Base-by-base conservation (phyloP, 2,888 invertebrate species). In the Bombylius discolor region DNA sequence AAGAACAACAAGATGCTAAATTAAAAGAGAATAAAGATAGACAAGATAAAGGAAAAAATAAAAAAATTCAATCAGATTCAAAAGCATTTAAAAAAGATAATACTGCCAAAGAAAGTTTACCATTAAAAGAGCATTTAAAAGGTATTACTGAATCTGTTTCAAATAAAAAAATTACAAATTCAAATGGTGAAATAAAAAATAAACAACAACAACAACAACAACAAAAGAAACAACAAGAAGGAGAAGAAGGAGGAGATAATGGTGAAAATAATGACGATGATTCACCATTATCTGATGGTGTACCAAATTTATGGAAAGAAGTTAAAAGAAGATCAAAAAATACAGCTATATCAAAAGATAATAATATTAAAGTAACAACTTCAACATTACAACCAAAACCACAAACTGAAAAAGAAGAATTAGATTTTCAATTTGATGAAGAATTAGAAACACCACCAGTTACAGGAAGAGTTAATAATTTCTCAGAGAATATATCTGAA, bases 361-460 rank as follows among this genome's bases (percentile, higher is more conserved):
- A 68, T 66, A 51, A 47, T 23, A 7, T 7, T 14, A n/a, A n/a
- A 14, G 1, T 4, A 11, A 13, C 34, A 59, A 65, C 61, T 63
- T 67, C 47, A n/a, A 65, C 69, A 75, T 49, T 66, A 59, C 59
- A 53, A 49, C 52, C 58, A 31, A 61, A 62, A 49, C 59, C 57
- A 23, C 60, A 62, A 64, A 64, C 60, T 54, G 74, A 73, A 70
- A 79, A 83, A 61, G 94, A 95, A 74, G 95, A 95, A 71, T 76
- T 96, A 62, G 93, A 95, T 73, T 98, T 98, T 77, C 91, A 94
- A 76, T 92, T 98, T 70, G 97, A 98, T 70, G 97, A 97, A 77
- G 98, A 98, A 73, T 76, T 96, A 60, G 91, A 92, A 61, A 79
- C 87, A 62, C 88, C 88, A 58, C 72, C 72, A 53, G 68, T 68